Conservation (phyloP, 92 coral and sea anemone genomes). For the Zoanthus solanderi region DNA sequence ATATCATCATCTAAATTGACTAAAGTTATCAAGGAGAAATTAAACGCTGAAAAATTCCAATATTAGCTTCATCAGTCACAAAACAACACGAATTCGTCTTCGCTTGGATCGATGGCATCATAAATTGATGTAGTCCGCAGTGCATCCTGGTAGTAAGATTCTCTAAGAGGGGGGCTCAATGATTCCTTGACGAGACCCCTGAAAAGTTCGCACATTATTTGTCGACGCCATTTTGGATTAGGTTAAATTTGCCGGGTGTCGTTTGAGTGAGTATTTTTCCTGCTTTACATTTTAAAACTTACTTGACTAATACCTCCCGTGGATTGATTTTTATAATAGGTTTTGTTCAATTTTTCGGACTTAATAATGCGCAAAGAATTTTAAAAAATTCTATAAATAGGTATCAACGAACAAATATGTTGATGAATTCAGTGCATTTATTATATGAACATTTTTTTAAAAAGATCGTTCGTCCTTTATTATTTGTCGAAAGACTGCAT, state of each 20-base stretch:
- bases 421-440: too few species aligned
- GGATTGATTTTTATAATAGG: too few species aligned
- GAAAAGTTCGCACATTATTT: not conserved
- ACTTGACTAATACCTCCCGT: too few species aligned
- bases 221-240: slow-evolving; percentile 46
- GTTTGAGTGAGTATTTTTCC: slow-evolving; percentile 2
- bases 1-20: slow-evolving; percentile 72
- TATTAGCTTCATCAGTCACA: slow-evolving; percentile 53
- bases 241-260: slow-evolving; percentile 12
- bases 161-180: slow-evolving; percentile 7
- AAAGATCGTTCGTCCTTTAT: too few species aligned
- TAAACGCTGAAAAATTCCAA: slow-evolving; percentile 29
- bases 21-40: not conserved
- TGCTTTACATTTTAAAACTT: too few species aligned
- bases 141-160: slow-evolving; percentile 68
- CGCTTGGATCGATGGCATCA: not conserved
- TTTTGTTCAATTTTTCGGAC: too few species aligned
- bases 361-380: too few species aligned
- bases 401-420: too few species aligned
- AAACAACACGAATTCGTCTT: not conserved
- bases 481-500: too few species aligned
- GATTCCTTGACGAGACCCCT: not conserved
- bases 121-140: slow-evolving; percentile 17
- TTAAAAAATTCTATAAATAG: too few species aligned
- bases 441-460: too few species aligned